phyloP scores from a whole-genome alignment of 2,797 vertebrate species.

The Meriones psammophilus region DNA sequence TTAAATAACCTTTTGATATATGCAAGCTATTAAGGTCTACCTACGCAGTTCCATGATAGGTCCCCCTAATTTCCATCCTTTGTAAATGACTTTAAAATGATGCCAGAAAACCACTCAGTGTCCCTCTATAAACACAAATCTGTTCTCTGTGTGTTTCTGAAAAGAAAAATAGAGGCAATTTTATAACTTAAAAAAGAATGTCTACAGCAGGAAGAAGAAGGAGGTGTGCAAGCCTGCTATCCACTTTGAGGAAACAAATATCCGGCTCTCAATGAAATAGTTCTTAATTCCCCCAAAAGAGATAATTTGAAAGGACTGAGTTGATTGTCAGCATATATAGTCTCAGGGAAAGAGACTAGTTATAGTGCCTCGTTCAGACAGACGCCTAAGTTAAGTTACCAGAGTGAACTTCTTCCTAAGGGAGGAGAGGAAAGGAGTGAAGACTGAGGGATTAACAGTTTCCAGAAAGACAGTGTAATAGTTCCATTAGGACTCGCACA shows the following conservation, averaged over 20 bases:
- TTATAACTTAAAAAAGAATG: constrained; percentile 24
- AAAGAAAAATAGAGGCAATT: constrained; percentile 10
- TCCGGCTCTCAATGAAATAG: not conserved
- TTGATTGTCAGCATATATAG: not conserved
- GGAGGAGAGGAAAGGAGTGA: not conserved
- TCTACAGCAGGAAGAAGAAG: not conserved
- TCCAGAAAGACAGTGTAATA: not conserved
- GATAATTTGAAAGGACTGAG: constrained; percentile 6
- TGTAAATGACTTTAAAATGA: constrained; percentile 48
- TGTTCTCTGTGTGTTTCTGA: constrained; percentile 36
- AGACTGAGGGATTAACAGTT: not conserved
- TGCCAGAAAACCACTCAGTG: constrained; percentile 26
- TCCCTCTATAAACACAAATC: constrained; percentile 11
- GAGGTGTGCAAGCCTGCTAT: not conserved
- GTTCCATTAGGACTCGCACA: not conserved
- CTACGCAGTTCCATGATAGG: not conserved
- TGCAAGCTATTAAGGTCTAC: not conserved
- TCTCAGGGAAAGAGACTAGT: not conserved
- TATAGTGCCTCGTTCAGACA: not conserved
- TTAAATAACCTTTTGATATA: not conserved
- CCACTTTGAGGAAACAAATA: constrained; percentile 24
- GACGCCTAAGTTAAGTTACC: not conserved
- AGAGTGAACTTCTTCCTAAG: not conserved
- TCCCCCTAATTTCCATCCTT: constrained; percentile 10
- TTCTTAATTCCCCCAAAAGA: not conserved